Evolutionary conservation across 2,113 vertebrate species (phyloP).

Genomic region (Leptosomus discolor): DNA sequence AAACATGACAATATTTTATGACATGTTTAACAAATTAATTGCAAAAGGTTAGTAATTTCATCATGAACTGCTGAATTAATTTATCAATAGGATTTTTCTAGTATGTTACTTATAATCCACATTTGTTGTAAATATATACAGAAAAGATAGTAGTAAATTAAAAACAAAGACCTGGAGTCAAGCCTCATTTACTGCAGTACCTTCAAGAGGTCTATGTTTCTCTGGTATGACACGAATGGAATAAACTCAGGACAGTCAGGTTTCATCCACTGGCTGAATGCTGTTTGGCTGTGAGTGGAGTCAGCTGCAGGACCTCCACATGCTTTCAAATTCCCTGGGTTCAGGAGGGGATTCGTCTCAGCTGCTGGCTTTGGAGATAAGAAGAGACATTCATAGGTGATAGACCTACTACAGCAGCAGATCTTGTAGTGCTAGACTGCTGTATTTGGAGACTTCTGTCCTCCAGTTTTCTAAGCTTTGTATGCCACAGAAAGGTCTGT

Average conservation of each 20-base stretch:
- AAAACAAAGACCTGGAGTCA: background rate
- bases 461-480: background rate
- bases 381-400: background rate
- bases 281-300: background rate
- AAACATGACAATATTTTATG: background rate
- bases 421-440: background rate
- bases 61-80: background rate
- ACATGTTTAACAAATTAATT: slow-evolving; percentile 20
- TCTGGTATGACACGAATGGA: background rate
- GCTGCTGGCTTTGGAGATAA: background rate
- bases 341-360: background rate
- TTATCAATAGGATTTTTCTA: background rate
- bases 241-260: background rate
- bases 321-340: background rate
- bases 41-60: background rate
- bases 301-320: background rate
- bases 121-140: background rate
- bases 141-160: background rate
- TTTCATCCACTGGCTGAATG: background rate
- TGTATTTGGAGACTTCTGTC: background rate
- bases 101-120: background rate
- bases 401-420: background rate
- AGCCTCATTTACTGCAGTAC: background rate
- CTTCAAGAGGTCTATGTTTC: background rate
- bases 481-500: background rate